Conservation (phyloP, 2,113 vertebrate genomes). For the Sialia sialis region DNA sequence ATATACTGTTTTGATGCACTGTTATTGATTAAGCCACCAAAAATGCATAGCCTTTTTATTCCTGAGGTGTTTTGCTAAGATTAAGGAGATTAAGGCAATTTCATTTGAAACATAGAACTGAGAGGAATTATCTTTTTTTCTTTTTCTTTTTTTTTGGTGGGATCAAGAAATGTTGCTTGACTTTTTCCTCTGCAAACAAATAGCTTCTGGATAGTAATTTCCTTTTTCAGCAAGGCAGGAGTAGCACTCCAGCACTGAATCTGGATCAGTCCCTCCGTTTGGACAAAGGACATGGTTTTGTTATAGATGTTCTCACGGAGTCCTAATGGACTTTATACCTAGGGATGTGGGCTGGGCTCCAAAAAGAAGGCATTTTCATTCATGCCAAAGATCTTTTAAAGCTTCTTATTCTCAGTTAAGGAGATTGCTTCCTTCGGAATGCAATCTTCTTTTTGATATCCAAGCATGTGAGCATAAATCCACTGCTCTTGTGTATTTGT, state of each 20-base stretch:
- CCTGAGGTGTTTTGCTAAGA: not conserved
- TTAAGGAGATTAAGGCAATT: not conserved
- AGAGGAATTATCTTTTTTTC: not conserved
- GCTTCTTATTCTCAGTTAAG: conserved; percentile 22
- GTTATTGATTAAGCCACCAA: not conserved
- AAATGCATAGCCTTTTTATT: not conserved
- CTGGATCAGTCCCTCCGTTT: not conserved
- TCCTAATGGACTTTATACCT: not conserved
- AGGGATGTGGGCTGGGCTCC: not conserved
- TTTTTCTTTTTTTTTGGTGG: not conserved
- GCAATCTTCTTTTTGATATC: conserved; percentile 27
- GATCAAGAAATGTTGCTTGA: not conserved
- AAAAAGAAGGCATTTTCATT: not conserved
- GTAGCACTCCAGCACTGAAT: not conserved
- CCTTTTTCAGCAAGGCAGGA: not conserved
- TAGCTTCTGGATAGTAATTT: not conserved
- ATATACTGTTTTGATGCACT: not conserved
- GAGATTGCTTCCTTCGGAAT: conserved; percentile 19
- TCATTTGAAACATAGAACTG: not conserved
- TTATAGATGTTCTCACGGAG: not conserved
- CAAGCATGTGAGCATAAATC: conserved; percentile 13
- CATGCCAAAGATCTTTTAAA: conserved; percentile 12
- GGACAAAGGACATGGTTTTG: not conserved
- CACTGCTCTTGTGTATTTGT: not conserved
- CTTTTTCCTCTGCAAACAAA: not conserved